These are phyloP conservation scores for Daboia siamensis DNA, from an alignment of 2,113 vertebrate genomes.

Conservation along the genomic window DNA sequence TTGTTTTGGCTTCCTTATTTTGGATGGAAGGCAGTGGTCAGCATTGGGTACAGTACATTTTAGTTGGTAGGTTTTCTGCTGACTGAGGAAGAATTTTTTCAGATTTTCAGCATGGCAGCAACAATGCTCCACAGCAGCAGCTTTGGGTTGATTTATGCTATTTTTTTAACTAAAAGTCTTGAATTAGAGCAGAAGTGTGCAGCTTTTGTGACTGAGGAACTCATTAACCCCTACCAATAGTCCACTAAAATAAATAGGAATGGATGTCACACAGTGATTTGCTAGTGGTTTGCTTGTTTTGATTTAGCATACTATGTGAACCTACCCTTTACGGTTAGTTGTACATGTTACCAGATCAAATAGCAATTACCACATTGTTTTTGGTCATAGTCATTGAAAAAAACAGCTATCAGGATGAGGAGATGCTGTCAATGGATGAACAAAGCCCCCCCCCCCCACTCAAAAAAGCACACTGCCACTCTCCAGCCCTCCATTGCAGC, in stretches of 20 bases:
- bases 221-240: background rate
- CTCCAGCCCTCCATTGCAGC: background rate
- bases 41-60: background rate
- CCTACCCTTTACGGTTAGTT: background rate
- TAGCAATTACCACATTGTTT: background rate
- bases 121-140: background rate
- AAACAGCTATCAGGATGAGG: background rate
- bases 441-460: background rate
- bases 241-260: background rate
- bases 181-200: background rate
- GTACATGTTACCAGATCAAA: background rate
- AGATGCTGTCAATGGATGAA: background rate
- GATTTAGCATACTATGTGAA: background rate
- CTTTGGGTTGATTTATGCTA: background rate
- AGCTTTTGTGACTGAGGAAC: background rate
- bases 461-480: background rate
- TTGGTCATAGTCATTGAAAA: background rate
- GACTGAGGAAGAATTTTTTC: background rate
- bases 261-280: background rate
- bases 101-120: background rate
- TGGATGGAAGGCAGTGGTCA: background rate
- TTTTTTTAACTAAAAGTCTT: background rate
- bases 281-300: no score
- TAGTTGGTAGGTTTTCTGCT: background rate
- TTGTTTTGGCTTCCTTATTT: background rate